Evolutionary conservation across 1,140 invertebrate species (phyloP).

Genomic region (Arctopsyche grandis): DNA sequence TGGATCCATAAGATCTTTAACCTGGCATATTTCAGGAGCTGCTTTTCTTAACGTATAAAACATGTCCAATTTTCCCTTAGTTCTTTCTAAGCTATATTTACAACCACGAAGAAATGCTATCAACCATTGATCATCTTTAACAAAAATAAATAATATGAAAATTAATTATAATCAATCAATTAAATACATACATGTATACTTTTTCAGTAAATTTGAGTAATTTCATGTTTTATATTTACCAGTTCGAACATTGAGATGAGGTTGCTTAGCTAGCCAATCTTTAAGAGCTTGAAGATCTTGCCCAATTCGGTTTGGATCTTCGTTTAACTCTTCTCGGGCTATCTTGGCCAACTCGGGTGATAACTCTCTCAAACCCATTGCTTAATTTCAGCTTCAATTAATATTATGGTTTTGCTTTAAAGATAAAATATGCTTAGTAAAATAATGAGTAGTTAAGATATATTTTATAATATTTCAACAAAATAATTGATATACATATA

Average conservation of each 20-base stretch:
- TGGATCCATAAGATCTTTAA: conserved; percentile 61
- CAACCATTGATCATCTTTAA: conserved; percentile 63
- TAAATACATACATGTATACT: neutral
- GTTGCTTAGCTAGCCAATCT: conserved; percentile 78
- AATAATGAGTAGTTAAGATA: neutral
- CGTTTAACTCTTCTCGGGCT: conserved; percentile 60
- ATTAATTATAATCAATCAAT: neutral
- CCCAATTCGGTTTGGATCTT: conserved; percentile 56
- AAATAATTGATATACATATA: conserved; percentile 63
- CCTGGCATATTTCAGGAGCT: conserved; percentile 58
- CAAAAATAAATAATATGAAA: conserved; percentile 46
- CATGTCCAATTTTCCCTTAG: conserved; percentile 84
- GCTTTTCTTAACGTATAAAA: conserved; percentile 66
- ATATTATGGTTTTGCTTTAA: neutral
- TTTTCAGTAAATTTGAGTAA: neutral
- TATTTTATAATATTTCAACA: neutral
- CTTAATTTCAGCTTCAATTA: neutral
- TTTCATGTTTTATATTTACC: conserved; percentile 4
- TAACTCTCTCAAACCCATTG: conserved; percentile 58
- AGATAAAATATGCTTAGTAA: conserved; percentile 56
- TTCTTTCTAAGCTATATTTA: conserved; percentile 85
- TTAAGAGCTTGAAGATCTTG: conserved; percentile 72
- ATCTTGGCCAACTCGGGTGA: conserved; percentile 59
- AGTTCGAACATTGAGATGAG: conserved; percentile 66
- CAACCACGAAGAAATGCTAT: conserved; percentile 83